Base-by-base conservation (phyloP, 1,140 invertebrate species). In the Cepaea nemoralis region DNA sequence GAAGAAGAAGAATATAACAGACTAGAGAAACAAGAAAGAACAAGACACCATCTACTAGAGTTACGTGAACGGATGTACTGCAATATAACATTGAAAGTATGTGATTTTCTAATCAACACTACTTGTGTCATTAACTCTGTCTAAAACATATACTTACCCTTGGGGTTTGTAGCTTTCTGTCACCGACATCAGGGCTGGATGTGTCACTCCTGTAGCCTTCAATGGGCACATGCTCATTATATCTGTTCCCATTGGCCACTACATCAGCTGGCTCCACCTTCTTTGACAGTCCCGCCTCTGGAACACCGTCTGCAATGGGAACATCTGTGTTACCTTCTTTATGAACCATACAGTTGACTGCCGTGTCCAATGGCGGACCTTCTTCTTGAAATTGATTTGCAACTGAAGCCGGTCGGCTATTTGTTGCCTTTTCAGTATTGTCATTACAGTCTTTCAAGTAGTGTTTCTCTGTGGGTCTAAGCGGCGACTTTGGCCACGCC, bases 151-250 rank as follows among this genome's bases (percentile, higher is more conserved):
- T 40, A 77, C 75, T 77, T 39, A 81, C 69, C 40, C 40, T 50
- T 6, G n/a, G 6, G 10, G 40, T 10, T 37, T 27, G n/a, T 0
- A 8, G 1, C 39, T 71, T 48, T 0, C 69, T 45, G 5, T 73
- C 67, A 14, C 10, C 33, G 1, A 69, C 31, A 37, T 71, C 66
- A 45, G 69, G 66, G 37, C 78, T 80, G 0, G 66, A 55, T 8
- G n/a, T 70, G n/a, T 39, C 35, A 79, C 91, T 90, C 82, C 88
- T 93, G 48, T 93, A 93, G 59, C 91, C 91, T 31, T 70, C 69
- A 37, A 39, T 37, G 24, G 24, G 16, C 31, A 33, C 12, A 19
- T 40, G 35, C 19, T 12, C 37, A 70, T 5, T 1, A 1, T 40
- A 35, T 70, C 19, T 70, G 35, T 70, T 70, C 6, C 35, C 69